Percentiles rank a stretch among this genome's conserved stretches.
phyloP scores from a whole-genome alignment of 2,113 vertebrate genomes.

The Syngnathus scovelli region DNA sequence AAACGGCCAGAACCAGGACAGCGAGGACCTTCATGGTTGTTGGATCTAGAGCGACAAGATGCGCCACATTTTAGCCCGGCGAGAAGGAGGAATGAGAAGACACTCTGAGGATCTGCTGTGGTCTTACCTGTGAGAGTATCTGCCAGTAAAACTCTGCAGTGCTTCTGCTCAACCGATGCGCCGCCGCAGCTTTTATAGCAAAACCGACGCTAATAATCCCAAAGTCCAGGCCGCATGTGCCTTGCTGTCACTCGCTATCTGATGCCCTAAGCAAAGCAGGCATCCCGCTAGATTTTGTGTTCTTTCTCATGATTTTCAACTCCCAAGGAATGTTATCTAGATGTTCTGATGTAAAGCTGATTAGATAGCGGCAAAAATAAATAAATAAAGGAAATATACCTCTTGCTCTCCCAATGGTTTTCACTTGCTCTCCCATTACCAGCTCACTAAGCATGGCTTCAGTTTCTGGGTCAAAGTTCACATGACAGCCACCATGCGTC shows the following conservation, averaged over 20 bases:
- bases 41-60: conserved; percentile 5
- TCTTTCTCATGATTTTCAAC: background rate
- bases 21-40: conserved; percentile 63
- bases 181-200: conserved; percentile 56
- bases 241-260: conserved; percentile 47
- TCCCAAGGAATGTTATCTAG: conserved; percentile 5
- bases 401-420: background rate
- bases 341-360: background rate
- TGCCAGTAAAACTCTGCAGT: conserved; percentile 33
- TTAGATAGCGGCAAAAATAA: background rate
- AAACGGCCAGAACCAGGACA: conserved; percentile 50
- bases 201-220: conserved; percentile 41
- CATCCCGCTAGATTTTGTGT: background rate
- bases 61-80: background rate
- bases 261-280: conserved; percentile 19
- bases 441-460: conserved; percentile 7
- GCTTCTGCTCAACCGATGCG: conserved; percentile 25
- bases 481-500: conserved; percentile 6
- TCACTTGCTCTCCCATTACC: background rate
- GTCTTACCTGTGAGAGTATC: conserved; percentile 41
- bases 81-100: background rate
- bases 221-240: conserved; percentile 61
- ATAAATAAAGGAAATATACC: background rate
- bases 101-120: background rate
- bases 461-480: conserved; percentile 30